Evolutionary conservation across 2,113 vertebrate genomes (phyloP).

Genomic region (Crotalus tigris): DNA sequence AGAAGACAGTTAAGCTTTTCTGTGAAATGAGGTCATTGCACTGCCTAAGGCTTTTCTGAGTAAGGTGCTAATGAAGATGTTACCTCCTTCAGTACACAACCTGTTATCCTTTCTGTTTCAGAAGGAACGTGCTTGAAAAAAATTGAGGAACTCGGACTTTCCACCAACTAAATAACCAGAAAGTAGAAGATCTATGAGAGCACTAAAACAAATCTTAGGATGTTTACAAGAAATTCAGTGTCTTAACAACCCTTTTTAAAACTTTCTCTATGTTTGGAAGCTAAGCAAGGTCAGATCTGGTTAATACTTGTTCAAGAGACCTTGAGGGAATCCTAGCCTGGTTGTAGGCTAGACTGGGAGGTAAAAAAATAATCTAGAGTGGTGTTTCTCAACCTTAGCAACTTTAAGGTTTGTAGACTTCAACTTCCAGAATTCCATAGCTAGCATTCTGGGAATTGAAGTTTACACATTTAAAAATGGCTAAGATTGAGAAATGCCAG

Average conservation of each 20-base stretch:
- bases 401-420: not conserved
- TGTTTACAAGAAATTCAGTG: not conserved
- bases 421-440: not conserved
- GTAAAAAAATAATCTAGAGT: not conserved
- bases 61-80: slow-evolving; percentile 16
- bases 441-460: not conserved
- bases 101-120: slow-evolving; percentile 10
- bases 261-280: not conserved
- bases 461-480: not conserved
- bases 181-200: not conserved
- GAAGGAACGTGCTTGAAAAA: slow-evolving; percentile 5
- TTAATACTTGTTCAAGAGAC: not conserved
- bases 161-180: not conserved
- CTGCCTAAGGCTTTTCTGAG: not conserved
- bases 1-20: slow-evolving; percentile 22
- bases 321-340: not conserved
- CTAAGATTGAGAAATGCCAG: not conserved
- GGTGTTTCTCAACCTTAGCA: not conserved
- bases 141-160: not conserved
- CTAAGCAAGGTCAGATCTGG: not conserved
- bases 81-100: not conserved
- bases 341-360: not conserved
- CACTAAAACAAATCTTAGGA: not conserved
- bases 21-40: slow-evolving; percentile 20
- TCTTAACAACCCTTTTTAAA: not conserved